Conservation (phyloP, 2,888 invertebrate species). For the Dione vanillae region DNA sequence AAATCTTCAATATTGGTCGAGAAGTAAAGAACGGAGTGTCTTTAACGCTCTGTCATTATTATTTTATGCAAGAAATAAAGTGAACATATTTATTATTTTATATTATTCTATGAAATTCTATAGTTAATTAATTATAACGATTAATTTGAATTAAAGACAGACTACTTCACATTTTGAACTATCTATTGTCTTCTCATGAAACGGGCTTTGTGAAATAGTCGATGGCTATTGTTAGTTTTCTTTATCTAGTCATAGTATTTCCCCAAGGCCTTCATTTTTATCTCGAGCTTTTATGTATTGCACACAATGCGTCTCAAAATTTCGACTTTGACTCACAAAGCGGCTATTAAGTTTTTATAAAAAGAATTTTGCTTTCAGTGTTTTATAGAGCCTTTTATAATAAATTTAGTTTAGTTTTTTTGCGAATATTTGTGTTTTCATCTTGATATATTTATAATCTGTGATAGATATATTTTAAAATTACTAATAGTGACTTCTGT, state of each 20-base stretch:
- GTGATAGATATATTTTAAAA: no score
- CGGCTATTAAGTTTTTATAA: constrained; percentile 34
- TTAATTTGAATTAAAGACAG: not conserved
- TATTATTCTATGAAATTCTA: no score
- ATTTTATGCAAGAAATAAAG: no score
- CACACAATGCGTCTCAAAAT: constrained; percentile 37
- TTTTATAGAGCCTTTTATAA: constrained; percentile 18
- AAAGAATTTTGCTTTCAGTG: constrained; percentile 21
- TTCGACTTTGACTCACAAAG: constrained; percentile 36
- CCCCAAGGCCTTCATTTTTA: constrained; percentile 26
- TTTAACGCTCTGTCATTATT: no score
- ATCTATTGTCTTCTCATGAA: constrained; percentile 11
- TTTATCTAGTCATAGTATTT: constrained; percentile 23
- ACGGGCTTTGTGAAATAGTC: constrained; percentile 7
- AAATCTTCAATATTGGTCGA: no score
- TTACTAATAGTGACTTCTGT: no score
- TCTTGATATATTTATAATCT: no score
- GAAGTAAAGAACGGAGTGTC: no score
- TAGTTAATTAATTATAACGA: not conserved
- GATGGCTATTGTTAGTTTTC: constrained; percentile 27
- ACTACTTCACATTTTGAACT: not conserved
- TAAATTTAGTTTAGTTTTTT: constrained; percentile 17
- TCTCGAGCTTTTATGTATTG: constrained; percentile 27
- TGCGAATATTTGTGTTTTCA: not conserved
- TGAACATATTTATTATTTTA: no score